Percentiles rank a stretch among this genome's conserved stretches.
These are phyloP conservation scores for Cebuella pygmaea DNA, from an alignment of 2,797 vertebrate species.

Conservation along the genomic window DNA sequence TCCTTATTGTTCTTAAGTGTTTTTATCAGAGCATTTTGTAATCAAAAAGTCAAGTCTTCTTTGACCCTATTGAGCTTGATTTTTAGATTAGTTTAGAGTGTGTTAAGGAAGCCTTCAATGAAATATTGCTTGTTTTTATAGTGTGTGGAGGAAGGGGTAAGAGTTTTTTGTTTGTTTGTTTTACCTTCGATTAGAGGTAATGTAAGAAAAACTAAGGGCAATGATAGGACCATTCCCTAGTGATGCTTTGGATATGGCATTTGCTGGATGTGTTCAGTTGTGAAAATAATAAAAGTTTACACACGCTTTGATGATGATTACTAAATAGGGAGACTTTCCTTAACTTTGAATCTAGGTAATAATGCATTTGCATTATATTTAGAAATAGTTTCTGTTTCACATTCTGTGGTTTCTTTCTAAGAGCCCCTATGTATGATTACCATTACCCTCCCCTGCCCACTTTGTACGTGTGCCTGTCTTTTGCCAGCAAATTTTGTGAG, in stretches of 20 bases:
- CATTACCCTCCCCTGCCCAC: neutral
- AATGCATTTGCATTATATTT: neutral
- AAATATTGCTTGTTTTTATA: neutral
- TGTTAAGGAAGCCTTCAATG: neutral
- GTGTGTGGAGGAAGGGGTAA: neutral
- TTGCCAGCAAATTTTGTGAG: conserved; percentile 41
- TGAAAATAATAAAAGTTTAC: neutral
- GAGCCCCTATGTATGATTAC: neutral
- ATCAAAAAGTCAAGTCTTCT: neutral
- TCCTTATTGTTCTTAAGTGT: neutral
- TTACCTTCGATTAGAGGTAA: neutral
- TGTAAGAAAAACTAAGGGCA: neutral
- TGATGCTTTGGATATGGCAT: neutral
- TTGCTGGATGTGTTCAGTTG: neutral
- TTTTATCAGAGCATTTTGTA: conserved; percentile 2
- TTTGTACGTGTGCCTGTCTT: neutral
- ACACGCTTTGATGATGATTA: neutral
- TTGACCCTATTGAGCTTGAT: neutral
- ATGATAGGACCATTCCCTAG: neutral
- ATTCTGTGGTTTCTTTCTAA: neutral
- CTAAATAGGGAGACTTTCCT: neutral
- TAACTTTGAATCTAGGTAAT: neutral
- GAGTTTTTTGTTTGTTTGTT: neutral
- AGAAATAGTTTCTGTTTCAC: neutral
- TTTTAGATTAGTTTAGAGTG: neutral